Percentiles rank a stretch among this genome's conserved stretches.
phyloP scores from a whole-genome alignment of 2,888 invertebrate species.

The Rhagophthalmus giganteus region DNA sequence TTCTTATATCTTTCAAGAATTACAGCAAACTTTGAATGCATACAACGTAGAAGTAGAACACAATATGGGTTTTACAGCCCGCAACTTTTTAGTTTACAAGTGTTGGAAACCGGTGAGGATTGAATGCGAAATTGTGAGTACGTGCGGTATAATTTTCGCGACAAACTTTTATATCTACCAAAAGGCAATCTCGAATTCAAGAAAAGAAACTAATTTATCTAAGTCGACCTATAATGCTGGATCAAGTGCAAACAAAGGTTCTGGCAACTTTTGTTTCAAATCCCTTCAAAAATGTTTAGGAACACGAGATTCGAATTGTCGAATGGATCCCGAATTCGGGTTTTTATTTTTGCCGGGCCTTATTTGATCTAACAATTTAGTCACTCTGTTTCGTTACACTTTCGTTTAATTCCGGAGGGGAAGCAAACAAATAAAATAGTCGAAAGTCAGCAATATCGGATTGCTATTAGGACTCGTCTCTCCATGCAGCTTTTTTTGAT shows the following conservation, averaged over 20 bases:
- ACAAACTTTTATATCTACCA: too few species aligned
- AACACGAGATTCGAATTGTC: too few species aligned
- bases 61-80: constrained; percentile 21
- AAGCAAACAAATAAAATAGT: constrained; percentile 29
- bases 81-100: constrained; percentile 20
- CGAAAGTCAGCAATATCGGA: constrained; percentile 31
- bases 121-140: constrained; percentile 16
- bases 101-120: constrained; percentile 14
- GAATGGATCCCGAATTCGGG: too few species aligned
- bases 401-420: constrained; percentile 17
- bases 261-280: too few species aligned
- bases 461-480: constrained; percentile 29
- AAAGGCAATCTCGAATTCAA: too few species aligned
- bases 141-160: not conserved
- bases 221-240: too few species aligned
- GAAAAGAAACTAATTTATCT: too few species aligned
- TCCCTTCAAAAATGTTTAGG: too few species aligned
- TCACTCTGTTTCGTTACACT: constrained; percentile 21
- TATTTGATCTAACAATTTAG: constrained; percentile 16
- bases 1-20: constrained; percentile 18
- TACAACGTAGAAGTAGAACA: constrained; percentile 15
- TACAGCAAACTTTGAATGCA: constrained; percentile 20
- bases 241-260: too few species aligned
- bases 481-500: constrained; percentile 28
- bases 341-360: constrained; percentile 10